Evolutionary conservation across 2,797 vertebrate species (phyloP), one percentile per base, ranked within the genome.

Genomic region (Diplodus puntazzo): DNA sequence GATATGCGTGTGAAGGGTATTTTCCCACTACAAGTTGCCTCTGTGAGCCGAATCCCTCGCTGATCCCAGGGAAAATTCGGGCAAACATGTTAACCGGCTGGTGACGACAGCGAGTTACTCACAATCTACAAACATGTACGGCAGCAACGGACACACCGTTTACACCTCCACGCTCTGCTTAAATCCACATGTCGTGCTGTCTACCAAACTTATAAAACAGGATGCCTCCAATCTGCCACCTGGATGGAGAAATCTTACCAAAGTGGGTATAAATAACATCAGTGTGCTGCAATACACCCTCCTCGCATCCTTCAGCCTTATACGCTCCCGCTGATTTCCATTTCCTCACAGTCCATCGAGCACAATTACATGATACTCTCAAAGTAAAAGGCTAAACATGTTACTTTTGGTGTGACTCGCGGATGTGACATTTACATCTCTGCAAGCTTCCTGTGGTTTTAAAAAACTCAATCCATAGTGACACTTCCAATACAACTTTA

Each of bases 41-140:
- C 80, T 90, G 84, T 91, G 82, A 82, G 80, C 80, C 18, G 64
- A 86, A 81, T 88, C 85, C 77, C n/a, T 16, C n/a, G 59, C 70
- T 90, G 87, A 92, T 89, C 79, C 81, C 61, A 72, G 78, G 34
- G 73, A 90, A 92, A 92, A 75, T 73, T 92, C 74, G 71, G 50
- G 74, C 84, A 90, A 93, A 92, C 85, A 82, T 87, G 89, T 87
- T 84, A 89, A 88, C 57, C 34, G 80, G 73, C 72, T 70, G 16
- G 81, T 90, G 91, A 92, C 59, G 79, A 86, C 87, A 90, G 82
- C 23, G 30, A 71, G 69, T 57, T 60, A 82, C 84, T 88, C 74
- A 76, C 83, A 75, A 69, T 79, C 57, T 67, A 71, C 46, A 65
- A 76, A 58, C 43, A n/a, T 27, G 69, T 55, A 66, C 67, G 57